These are phyloP conservation scores for Chrysemys picta DNA, from an alignment of 2,113 vertebrate species.

Conservation along the genomic window DNA sequence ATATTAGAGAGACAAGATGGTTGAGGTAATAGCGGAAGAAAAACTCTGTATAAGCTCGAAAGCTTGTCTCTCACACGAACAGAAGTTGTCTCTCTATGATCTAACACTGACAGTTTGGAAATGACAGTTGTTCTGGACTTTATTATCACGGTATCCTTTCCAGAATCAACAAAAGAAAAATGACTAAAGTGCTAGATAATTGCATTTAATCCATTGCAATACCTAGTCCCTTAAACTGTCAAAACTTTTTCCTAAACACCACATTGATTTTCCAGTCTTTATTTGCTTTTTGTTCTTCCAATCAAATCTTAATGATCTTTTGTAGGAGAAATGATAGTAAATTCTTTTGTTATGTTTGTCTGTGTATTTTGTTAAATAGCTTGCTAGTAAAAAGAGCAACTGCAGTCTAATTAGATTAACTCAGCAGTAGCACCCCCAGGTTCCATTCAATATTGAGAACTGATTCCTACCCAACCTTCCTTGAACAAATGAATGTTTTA, in stretches of 20 bases:
- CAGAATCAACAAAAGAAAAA: conserved; percentile 30
- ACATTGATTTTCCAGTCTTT: background rate
- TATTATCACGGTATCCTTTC: background rate
- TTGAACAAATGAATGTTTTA: background rate
- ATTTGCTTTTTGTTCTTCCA: conserved; percentile 53
- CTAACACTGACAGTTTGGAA: background rate
- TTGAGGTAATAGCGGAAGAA: too few species aligned
- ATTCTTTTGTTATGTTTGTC: background rate
- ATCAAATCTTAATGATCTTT: conserved; percentile 55
- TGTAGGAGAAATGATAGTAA: background rate
- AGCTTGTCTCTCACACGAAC: too few species aligned
- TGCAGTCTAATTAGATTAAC: conserved; percentile 33
- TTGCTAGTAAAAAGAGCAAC: conserved; percentile 3
- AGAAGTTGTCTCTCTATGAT: background rate
- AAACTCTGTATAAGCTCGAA: too few species aligned
- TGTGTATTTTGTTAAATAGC: conserved; percentile 22
- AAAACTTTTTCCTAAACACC: conserved; percentile 1
- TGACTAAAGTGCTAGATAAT: background rate
- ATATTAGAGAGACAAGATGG: too few species aligned
- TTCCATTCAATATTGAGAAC: background rate
- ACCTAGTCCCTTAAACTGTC: background rate
- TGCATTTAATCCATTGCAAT: conserved; percentile 30
- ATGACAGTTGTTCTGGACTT: background rate
- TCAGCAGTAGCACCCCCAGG: background rate
- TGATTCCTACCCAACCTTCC: background rate